phyloP scores from a whole-genome alignment of 2,888 invertebrate genomes.

The Chloroclystis v-ata region DNA sequence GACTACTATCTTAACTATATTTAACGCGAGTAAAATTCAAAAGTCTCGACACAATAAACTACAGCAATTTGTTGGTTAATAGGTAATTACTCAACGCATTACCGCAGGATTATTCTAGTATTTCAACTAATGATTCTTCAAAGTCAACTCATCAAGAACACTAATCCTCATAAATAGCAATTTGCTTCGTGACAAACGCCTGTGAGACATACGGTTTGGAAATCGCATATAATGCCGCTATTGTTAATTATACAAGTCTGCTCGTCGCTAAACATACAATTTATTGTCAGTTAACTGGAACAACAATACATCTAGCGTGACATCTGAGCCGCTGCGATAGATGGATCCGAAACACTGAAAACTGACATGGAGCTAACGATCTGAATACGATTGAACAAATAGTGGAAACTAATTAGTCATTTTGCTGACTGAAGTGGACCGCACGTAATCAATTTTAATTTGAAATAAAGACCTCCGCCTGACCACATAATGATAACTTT shows the following conservation, averaged over 20 bases:
- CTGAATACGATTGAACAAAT: constrained; percentile 41
- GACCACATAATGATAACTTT: too few relatives aligned
- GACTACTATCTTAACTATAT: too few relatives aligned
- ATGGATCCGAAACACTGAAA: constrained; percentile 59
- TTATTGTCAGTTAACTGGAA: constrained; percentile 72
- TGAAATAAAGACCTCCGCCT: constrained; percentile 1
- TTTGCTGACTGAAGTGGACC: constrained; percentile 31
- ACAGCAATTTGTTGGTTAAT: too few relatives aligned
- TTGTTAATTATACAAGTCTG: constrained; percentile 76
- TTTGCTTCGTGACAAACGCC: constrained; percentile 73
- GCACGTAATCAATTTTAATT: constrained; percentile 42
- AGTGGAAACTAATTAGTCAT: constrained; percentile 42
- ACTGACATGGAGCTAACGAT: constrained; percentile 47
- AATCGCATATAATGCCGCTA: constrained; percentile 72
- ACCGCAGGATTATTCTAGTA: constrained; percentile 11
- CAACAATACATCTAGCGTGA: constrained; percentile 63
- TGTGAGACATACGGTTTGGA: constrained; percentile 67
- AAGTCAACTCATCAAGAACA: constrained; percentile 40
- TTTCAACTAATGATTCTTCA: constrained; percentile 27
- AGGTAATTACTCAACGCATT: too few relatives aligned
- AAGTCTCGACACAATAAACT: too few relatives aligned
- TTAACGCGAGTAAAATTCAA: too few relatives aligned
- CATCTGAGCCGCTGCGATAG: constrained; percentile 49
- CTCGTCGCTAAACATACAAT: constrained; percentile 73
- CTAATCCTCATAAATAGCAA: constrained; percentile 75